Conservation (phyloP, 2,888 invertebrate genomes). For the Sthenelais limicola region DNA sequence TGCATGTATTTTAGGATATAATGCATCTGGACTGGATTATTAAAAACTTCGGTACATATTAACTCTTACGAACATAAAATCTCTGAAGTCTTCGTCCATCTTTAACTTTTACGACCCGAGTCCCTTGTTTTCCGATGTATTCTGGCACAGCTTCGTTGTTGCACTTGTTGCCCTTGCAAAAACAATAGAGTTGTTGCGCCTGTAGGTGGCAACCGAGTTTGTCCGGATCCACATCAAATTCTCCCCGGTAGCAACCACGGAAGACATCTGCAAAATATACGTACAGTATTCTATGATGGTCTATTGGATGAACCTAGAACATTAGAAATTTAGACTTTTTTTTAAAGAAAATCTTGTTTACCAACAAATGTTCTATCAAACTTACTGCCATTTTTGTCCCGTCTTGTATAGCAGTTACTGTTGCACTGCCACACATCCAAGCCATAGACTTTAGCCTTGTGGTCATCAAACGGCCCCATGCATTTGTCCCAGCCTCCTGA, state of each 20-base stretch:
- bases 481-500: constrained; percentile 54
- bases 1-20: too few species aligned
- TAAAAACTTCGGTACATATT: too few species aligned
- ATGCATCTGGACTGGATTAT: too few species aligned
- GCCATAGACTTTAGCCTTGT: constrained; percentile 48
- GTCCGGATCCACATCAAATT: constrained; percentile 50
- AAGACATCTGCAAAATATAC: constrained; percentile 46
- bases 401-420: constrained; percentile 48
- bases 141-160: constrained; percentile 48
- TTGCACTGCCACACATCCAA: constrained; percentile 53
- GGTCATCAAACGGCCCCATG: constrained; percentile 49
- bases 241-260: constrained; percentile 52
- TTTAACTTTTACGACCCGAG: too few species aligned
- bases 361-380: too few species aligned
- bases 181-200: constrained; percentile 49
- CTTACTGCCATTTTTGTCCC: constrained; percentile 50
- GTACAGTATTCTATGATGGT: not conserved
- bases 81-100: too few species aligned
- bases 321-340: too few species aligned
- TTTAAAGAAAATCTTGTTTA: too few species aligned
- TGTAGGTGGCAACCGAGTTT: constrained; percentile 48
- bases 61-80: too few species aligned
- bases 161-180: constrained; percentile 51
- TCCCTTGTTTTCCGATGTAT: too few species aligned
- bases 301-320: too few species aligned